Conservation (phyloP, 2,113 vertebrate species). For the Papio anubis region DNA sequence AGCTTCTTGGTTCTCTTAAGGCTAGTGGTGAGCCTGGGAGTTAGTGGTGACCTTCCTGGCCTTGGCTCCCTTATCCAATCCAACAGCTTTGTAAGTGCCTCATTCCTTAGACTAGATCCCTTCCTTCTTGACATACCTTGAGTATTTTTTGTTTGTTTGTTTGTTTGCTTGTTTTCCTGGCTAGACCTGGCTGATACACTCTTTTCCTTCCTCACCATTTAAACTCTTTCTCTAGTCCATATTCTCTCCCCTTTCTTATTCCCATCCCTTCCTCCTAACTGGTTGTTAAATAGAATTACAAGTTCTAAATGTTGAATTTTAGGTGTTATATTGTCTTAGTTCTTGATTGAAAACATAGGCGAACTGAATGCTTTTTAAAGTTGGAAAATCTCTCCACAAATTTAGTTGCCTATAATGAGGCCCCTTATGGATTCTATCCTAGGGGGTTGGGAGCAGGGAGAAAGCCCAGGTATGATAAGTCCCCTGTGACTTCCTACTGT, state of each 20-base stretch:
- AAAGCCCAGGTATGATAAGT: fast-evolving
- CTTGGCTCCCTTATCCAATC: neutral
- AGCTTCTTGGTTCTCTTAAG: neutral
- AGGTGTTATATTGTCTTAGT: neutral
- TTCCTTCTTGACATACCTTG: neutral
- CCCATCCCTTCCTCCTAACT: neutral
- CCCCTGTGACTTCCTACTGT: neutral
- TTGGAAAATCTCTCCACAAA: neutral
- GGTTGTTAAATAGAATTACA: neutral
- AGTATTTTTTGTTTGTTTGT: neutral
- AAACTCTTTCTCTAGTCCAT: neutral
- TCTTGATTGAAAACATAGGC: neutral
- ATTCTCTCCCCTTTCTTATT: neutral
- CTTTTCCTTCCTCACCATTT: neutral
- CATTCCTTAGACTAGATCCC: neutral
- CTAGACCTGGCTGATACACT: neutral
- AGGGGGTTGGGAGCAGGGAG: neutral
- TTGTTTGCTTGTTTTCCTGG: neutral
- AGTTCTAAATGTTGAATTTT: neutral
- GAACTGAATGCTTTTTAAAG: neutral
- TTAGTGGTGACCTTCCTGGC: neutral
- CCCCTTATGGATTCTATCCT: neutral
- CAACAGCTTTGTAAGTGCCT: neutral
- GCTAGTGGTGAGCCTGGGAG: neutral
- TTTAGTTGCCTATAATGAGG: neutral